Base-by-base conservation (phyloP, 2,113 vertebrate species). In the Ceyx margarethae region DNA sequence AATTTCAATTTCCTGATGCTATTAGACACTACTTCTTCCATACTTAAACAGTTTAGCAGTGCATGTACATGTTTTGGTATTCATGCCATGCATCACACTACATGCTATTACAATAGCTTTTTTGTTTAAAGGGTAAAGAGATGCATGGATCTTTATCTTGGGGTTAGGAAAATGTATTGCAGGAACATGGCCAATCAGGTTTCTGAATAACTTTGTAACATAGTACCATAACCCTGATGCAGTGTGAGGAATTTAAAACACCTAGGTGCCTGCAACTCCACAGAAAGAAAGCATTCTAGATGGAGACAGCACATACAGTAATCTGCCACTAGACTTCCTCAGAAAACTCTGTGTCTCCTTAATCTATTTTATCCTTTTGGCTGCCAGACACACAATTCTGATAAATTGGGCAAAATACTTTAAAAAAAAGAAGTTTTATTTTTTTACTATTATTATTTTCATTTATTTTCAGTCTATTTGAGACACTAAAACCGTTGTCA, bases 1-100 rank as follows among this genome's bases (percentile, higher is more conserved):
- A 98, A 98, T 98, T 98, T 98, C 97, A 98, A 98, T 98, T 98
- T 98, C 98, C 98, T 98, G 98, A 98, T 98, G 98, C 98, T 97
- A 98, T 98, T 98, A 98, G 98, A 98, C 97, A 97, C 95, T 97
- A 97, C 97, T 97, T 97, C 97, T 98, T 97, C 98, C 97, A 98
- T 97, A 98, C 98, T 98, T 97, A 98, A 98, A 97, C 97, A 97
- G 97, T 97, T 97, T 95, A 97, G 97, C 96, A 89, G 97, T 90
- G 97, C 96, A 96, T 96, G 97, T 95, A 89, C 94, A 78, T 97
- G 97, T 93, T 97, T 97, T 97, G 97, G 98, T 98, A 98, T 98
- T 98, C 98, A 96, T 94, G 80, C 96, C 94, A 92, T 96, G 97
- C 88, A 95, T 93, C 89, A 79, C 94, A 90, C 96, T 96, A 97